These are phyloP conservation scores for Bombus waltoni DNA, from an alignment of 1,140 invertebrate species.

Conservation along the genomic window DNA sequence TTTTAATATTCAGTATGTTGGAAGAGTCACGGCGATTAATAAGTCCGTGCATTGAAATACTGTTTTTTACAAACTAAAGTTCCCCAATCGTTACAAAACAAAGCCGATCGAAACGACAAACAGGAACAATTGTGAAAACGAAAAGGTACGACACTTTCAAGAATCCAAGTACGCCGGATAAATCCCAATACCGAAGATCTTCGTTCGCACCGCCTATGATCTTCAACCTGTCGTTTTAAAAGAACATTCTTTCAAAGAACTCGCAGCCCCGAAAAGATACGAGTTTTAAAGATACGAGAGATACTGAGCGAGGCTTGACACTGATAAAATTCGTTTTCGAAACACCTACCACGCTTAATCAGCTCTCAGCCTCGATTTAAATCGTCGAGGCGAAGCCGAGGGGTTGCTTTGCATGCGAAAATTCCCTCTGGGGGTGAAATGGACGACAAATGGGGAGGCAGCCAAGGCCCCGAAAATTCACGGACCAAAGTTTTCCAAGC, in stretches of 20 bases:
- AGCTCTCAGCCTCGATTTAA: background rate
- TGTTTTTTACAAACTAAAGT: background rate
- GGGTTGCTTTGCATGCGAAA: background rate
- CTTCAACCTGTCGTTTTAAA: background rate
- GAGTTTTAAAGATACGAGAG: too few species aligned
- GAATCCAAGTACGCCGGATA: background rate
- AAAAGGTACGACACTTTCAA: background rate
- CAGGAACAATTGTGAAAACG: background rate
- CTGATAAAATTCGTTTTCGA: background rate
- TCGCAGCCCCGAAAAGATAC: background rate
- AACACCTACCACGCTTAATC: background rate
- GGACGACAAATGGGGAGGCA: background rate
- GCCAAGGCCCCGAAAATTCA: conserved; percentile 20
- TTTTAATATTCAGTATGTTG: too few species aligned
- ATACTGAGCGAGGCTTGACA: too few species aligned
- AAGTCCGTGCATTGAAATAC: background rate
- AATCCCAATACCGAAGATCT: background rate
- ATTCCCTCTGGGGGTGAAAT: background rate
- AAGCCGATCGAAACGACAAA: background rate
- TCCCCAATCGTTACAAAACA: background rate
- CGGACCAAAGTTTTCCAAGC: conserved; percentile 36
- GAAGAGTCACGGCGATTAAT: too few species aligned
- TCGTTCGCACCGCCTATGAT: background rate
- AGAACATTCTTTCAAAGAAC: background rate
- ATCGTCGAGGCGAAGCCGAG: background rate